Base-by-base conservation (phyloP, 2,797 vertebrate genomes). In the Margarornis squamiger region DNA sequence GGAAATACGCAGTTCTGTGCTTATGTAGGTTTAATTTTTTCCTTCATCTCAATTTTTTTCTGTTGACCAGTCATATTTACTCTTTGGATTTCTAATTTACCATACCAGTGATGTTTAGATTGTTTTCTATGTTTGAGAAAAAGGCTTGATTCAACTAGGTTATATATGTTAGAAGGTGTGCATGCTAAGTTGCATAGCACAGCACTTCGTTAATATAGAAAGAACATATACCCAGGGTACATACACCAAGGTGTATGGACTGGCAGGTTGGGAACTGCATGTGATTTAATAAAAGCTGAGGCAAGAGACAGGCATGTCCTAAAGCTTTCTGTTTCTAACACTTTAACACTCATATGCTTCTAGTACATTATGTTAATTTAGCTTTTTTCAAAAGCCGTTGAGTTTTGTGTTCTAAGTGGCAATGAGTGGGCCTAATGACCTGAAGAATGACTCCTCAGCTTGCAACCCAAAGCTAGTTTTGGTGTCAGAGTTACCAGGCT, bases 301-400 rank as follows among this genome's bases (percentile, higher is more conserved):
- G 48, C 2, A 17, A 75, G 62, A 92, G 76, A 43, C 70, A 73
- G 66, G 17, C 29, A 2, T 87, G 61, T 79, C 67, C 41, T 71
- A n/a, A 76, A 74, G 45, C 39, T 94, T 96, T 78, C 72, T 95
- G 43, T 76, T 88, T 77, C 43, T 91, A 62, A 36, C 29, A 14
- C n/a, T 73, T 30, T 13, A 68, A 43, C 27, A 26, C 24, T 76
- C 21, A 2, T 23, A 14, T 1, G 0, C 30, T 70, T 79, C 39
- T 55, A 61, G 26, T 68, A 10, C 17, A 5, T 79, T 71, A 19
- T 41, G 39, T 27, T 78, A 46, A 36, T 73, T 86, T 77, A 34
- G 10, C 4, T 12, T 70, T 68, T 41, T 57, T 65, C 24, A 29
- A 88, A 86, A 77, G 12, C 41, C 48, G 14, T 84, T 58, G n/a